phyloP scores from a whole-genome alignment of 2,113 vertebrate genomes.

The Ochotona curzoniae region DNA sequence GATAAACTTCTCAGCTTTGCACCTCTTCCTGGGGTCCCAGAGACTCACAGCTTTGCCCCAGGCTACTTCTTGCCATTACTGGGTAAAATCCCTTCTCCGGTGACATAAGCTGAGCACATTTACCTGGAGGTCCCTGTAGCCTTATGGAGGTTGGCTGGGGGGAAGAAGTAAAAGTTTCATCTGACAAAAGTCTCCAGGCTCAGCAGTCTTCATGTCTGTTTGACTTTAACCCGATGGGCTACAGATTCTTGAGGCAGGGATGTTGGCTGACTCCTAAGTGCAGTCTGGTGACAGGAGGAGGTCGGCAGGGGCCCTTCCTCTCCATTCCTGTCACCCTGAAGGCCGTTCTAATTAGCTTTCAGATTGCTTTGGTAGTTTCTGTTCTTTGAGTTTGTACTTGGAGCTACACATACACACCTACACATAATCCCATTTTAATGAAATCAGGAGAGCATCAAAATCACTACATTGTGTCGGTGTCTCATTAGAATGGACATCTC shows the following conservation, averaged over 20 bases:
- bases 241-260: background rate
- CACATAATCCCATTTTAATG: constrained; percentile 60
- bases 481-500: constrained; percentile 47
- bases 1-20: too few relatives aligned
- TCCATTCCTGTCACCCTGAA: background rate
- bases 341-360: constrained; percentile 65
- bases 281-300: accelerated
- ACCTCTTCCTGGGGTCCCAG: background rate
- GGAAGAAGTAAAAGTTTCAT: background rate
- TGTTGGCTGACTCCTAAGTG: background rate
- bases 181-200: background rate
- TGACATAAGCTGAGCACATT: background rate
- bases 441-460: constrained; percentile 53
- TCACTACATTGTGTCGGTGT: background rate
- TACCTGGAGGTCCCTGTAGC: background rate
- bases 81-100: background rate
- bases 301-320: background rate
- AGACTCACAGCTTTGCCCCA: background rate
- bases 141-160: background rate
- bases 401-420: background rate
- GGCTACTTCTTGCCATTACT: background rate
- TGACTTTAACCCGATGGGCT: background rate
- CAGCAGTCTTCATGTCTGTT: background rate
- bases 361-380: background rate
- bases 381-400: constrained; percentile 57